phyloP scores from a whole-genome alignment of 2,888 invertebrate species.

The Cyaniris semiargus region DNA sequence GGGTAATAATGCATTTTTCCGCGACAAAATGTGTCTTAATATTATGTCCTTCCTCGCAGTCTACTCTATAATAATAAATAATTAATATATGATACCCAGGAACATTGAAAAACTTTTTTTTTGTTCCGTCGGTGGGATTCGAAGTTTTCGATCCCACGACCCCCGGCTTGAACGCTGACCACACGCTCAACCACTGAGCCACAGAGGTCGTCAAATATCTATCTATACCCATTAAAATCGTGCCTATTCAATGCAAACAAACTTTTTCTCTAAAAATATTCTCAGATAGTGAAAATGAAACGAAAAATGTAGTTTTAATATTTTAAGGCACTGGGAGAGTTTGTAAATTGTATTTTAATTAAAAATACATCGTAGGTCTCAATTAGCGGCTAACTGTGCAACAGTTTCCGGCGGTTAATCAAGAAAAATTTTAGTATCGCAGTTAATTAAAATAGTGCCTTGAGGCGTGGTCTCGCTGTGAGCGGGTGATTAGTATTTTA shows the following conservation, averaged over 20 bases:
- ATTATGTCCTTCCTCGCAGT: no score
- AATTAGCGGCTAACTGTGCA: constrained; percentile 51
- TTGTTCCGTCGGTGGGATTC: no score
- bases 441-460: constrained; percentile 68
- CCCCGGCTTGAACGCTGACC: no score
- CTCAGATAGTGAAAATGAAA: not conserved
- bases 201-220: no score
- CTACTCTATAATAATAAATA: no score
- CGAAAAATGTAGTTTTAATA: not conserved
- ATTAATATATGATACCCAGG: no score
- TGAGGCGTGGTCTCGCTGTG: constrained; percentile 33
- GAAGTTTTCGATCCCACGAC: no score
- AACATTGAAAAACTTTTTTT: no score
- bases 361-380: constrained; percentile 36
- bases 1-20: no score
- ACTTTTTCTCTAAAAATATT: not conserved
- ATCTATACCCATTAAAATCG: no score
- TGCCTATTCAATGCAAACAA: not conserved
- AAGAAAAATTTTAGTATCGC: constrained; percentile 62
- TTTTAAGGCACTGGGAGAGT: constrained; percentile 4
- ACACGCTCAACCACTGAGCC: no score
- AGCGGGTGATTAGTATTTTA: constrained; percentile 1
- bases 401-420: constrained; percentile 56
- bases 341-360: constrained; percentile 27
- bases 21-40: no score